Evolutionary conservation across 1,140 invertebrate species (phyloP), one percentile per base, ranked within the genome.

Genomic region (Andricus grossulariae): DNA sequence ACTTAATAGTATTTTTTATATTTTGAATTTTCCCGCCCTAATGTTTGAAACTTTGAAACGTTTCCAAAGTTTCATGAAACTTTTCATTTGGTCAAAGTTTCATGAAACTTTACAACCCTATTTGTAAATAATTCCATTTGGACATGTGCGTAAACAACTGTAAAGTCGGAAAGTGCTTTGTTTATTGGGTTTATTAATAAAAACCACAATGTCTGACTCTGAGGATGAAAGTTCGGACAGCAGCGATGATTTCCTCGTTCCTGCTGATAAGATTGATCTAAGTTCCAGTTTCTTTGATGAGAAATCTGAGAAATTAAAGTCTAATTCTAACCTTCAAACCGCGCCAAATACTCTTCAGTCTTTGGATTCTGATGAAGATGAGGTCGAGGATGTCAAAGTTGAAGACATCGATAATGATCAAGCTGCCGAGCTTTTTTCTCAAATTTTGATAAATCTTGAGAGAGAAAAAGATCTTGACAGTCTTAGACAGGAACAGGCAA

Each of bases 211-310:
- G 89, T 83, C 73, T 80, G 72, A 83, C 19, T 86, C 88, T 25
- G 88, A 90, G 11, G 86, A 88, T 72, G 88, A 90, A 51, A 89
- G 87, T 75, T 91, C 89, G 5, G 92, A 93, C 50, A 92, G 92
- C 49, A 92, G 90, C 75, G 88, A 89, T 55, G 92, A 92, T 55
- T 92, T 92, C 82, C 71, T 91, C 10, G 84, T 91, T 19, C 83
- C 88, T 19, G 82, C 84, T 7, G 83, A 89, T 57, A 89, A 93
- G 82, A 84, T 92, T 12, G 85, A 93, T 84, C 84, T 92, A 10
- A 88, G 90, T 74, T 92, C 90, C 15, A 85, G 87, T 0, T 92
- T 92, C 80, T 87, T 90, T 13, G 80, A 88, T 71, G 80, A 75
- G 66, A 78, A 82, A 8, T 18, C 45, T 71, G 80, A 75, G 66